Evolutionary conservation across 2,888 invertebrate species (phyloP).

Genomic region (Plagodis dolabraria): DNA sequence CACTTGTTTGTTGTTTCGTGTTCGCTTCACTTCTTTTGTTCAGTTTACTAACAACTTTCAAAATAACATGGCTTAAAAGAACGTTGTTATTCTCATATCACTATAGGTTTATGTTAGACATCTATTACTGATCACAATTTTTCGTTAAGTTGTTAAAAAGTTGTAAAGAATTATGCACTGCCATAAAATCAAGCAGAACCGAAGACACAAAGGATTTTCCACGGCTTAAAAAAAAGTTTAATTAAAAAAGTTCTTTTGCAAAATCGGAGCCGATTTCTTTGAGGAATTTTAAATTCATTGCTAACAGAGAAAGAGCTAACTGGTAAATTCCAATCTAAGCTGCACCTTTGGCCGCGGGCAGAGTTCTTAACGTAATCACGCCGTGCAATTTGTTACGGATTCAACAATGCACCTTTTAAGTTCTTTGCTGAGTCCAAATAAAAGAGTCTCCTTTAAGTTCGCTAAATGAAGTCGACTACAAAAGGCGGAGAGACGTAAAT

Average conservation of each 20-base stretch:
- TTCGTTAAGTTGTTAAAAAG: too few relatives aligned
- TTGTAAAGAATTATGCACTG: too few relatives aligned
- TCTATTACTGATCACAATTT: too few relatives aligned
- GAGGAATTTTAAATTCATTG: slow-evolving; percentile 54
- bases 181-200: neutral
- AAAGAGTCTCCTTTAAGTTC: slow-evolving; percentile 78
- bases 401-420: slow-evolving; percentile 83
- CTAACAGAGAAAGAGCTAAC: slow-evolving; percentile 52
- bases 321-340: slow-evolving; percentile 70
- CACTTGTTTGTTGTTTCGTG: slow-evolving; percentile 11
- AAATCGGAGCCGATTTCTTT: slow-evolving; percentile 37
- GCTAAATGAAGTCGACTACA: slow-evolving; percentile 83
- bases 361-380: slow-evolving; percentile 76
- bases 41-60: slow-evolving; percentile 14
- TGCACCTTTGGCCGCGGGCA: slow-evolving; percentile 53
- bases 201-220: neutral
- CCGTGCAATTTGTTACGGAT: slow-evolving; percentile 81
- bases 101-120: too few relatives aligned
- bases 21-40: slow-evolving; percentile 17
- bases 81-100: slow-evolving; percentile 10
- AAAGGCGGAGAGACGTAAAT: slow-evolving; percentile 79
- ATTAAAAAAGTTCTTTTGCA: slow-evolving; percentile 36
- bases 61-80: slow-evolving; percentile 15
- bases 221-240: slow-evolving; percentile 29
- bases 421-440: slow-evolving; percentile 72